Evolutionary conservation across 2,888 invertebrate genomes (phyloP), one percentile per base, ranked within the genome.

Genomic region (Xanthia icteritia): DNA sequence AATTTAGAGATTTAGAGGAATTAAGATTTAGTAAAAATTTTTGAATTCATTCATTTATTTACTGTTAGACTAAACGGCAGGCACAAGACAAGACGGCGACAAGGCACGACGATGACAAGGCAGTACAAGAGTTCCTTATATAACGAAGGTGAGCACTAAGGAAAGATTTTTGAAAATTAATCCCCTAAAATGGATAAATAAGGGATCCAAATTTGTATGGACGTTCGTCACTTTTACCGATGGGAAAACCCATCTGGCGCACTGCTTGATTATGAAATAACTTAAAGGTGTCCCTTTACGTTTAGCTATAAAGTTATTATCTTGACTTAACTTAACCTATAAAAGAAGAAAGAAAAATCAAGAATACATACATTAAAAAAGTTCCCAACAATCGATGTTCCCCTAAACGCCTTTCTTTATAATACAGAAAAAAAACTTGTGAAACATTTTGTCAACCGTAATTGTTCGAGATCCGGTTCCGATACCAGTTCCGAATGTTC

Each of bases 381-480:
- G 66, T 84, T 73, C 70, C 68, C 42, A 61, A 36, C 45, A 39
- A 81, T 80, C 86, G 76, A 77, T 79, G 84, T 78, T 79, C 71
- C 56, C 76, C 70, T 77, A 75, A 85, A 77, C 76, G 76, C 75
- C 73, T 61, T 58, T 48, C 67, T 69, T 86, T 63, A 81, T 81
- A 77, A 72, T 75, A 71, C 56, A 64, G 73, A 75, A 73, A 79
- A 74, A 76, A 84, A 88, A 86, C 70, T 87, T 81, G 64, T 70
- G 71, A 78, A 84, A 87, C 87, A 86, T 84, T 82, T 81, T 87
- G 82, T 87, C 80, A 79, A 73, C 76, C 70, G 76, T 87, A 88
- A 87, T 87, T 87, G 88, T 82, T 82, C 42, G 58, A 73, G 84
- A 86, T 81, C 66, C 51, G 68, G 72, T 79, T 73, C 79, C 76